Evolutionary conservation across 1,140 invertebrate genomes (phyloP).

Genomic region (Tetramorium parvispinum): DNA sequence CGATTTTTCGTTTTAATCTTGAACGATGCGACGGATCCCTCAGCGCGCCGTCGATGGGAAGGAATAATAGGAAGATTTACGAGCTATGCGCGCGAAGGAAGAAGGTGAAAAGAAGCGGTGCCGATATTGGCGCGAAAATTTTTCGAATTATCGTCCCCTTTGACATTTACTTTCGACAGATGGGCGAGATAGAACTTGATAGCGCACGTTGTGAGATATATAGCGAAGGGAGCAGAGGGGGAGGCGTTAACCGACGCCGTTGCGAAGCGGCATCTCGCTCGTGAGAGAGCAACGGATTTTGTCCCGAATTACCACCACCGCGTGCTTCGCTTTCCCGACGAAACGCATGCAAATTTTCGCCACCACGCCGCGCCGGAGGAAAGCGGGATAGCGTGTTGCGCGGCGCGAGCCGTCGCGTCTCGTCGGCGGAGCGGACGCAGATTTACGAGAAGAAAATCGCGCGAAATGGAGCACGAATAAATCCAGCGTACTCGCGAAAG

Average conservation of each 20-base stretch:
- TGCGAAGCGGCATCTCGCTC: not conserved
- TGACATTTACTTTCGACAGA: slow-evolving; percentile 37
- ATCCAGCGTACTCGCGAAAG: slow-evolving; percentile 33
- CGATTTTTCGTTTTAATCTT: slow-evolving; percentile 56
- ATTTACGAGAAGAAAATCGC: slow-evolving; percentile 60
- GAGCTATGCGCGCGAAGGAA: not conserved
- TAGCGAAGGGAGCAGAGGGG: not conserved
- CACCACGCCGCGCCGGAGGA: not conserved
- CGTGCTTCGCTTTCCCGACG: slow-evolving; percentile 19
- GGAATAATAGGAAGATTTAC: slow-evolving; percentile 55
- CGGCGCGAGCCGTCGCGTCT: slow-evolving; percentile 7
- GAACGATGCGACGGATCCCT: slow-evolving; percentile 50
- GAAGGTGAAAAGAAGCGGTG: not conserved
- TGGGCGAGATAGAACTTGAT: slow-evolving; percentile 1
- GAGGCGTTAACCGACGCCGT: not conserved
- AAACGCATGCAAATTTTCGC: slow-evolving; percentile 41
- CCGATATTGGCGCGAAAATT: slow-evolving; percentile 37
- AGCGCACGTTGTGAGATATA: not conserved
- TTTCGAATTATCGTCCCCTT: slow-evolving; percentile 43
- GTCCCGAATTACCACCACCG: slow-evolving; percentile 3
- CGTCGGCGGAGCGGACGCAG: slow-evolving; percentile 25
- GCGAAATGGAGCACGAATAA: slow-evolving; percentile 59
- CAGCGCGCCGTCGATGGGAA: slow-evolving; percentile 47
- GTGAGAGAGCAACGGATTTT: slow-evolving; percentile 16
- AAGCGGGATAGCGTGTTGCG: not conserved